A percentile compares a stretch with the other conserved stretches of the same genome.
phyloP scores from a whole-genome alignment of 2,888 invertebrate species.

The Balanococcus diminutus region DNA sequence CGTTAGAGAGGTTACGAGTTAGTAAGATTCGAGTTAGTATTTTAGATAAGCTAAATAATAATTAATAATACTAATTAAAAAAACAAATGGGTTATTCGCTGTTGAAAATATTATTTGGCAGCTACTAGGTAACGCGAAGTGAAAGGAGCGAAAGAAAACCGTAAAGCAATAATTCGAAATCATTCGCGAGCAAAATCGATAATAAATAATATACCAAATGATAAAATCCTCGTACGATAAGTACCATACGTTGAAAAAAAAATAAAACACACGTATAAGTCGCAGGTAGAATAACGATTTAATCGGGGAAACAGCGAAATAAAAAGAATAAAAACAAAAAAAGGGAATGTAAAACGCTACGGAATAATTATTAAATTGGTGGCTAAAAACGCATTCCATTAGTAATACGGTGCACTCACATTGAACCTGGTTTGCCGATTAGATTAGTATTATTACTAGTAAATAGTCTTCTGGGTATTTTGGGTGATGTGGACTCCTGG shows the following conservation, averaged over 20 bases:
- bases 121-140: too few relatives aligned
- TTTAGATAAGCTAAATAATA: neutral
- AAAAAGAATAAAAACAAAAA: neutral
- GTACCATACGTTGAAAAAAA: neutral
- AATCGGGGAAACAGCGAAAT: neutral
- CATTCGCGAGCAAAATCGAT: neutral
- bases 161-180: neutral
- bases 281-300: neutral
- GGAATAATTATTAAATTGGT: neutral
- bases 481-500: conserved; percentile 60
- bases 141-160: neutral
- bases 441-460: conserved; percentile 58
- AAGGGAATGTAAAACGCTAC: neutral
- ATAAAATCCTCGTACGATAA: neutral
- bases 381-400: conserved; percentile 15
- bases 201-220: neutral
- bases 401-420: conserved; percentile 59
- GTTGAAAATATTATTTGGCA: too few relatives aligned
- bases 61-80: neutral
- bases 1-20: conserved; percentile 37
- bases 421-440: conserved; percentile 59
- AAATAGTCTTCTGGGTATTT: conserved; percentile 59
- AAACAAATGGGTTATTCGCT: too few relatives aligned
- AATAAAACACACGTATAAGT: neutral
- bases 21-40: neutral